Percentiles rank a stretch among this genome's conserved stretches.
These are phyloP conservation scores for Oryzias celebensis DNA, from an alignment of 2,113 vertebrate species.

Conservation along the genomic window DNA sequence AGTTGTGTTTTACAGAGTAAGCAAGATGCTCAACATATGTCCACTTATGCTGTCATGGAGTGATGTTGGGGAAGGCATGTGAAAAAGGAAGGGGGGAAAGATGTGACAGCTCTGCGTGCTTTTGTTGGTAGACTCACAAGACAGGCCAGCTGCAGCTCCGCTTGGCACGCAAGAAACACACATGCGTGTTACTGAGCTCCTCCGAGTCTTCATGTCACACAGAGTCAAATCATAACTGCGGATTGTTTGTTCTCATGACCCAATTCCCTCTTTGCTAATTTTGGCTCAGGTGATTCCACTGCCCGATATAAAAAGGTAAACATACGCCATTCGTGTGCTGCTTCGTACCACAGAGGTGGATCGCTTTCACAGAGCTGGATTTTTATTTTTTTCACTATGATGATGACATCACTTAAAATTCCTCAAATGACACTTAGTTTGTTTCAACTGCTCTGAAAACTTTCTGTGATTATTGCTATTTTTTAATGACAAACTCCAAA, in stretches of 20 bases:
- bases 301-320: conserved; percentile 16
- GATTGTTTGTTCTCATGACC: conserved; percentile 44
- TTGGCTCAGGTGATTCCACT: conserved; percentile 40
- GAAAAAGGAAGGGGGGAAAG: background rate
- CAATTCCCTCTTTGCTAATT: conserved; percentile 49
- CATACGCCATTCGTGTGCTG: background rate
- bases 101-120: conserved; percentile 27
- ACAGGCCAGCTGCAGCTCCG: conserved; percentile 21
- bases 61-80: conserved; percentile 29
- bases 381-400: too few species aligned
- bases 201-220: conserved; percentile 39
- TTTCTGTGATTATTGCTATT: too few species aligned
- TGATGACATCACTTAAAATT: too few species aligned
- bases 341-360: too few species aligned
- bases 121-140: conserved; percentile 18
- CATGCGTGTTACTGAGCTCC: conserved; percentile 30
- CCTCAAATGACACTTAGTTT: too few species aligned
- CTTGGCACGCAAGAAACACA: conserved; percentile 2
- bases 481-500: too few species aligned
- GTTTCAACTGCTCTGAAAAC: too few species aligned
- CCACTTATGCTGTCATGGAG: conserved; percentile 18
- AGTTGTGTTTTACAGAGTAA: background rate
- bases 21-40: conserved; percentile 25
- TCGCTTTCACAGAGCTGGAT: too few species aligned
- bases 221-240: conserved; percentile 36